These are phyloP conservation scores for Axea sp. DNA, from an alignment of 2,888 invertebrate genomes.

Conservation along the genomic window DNA sequence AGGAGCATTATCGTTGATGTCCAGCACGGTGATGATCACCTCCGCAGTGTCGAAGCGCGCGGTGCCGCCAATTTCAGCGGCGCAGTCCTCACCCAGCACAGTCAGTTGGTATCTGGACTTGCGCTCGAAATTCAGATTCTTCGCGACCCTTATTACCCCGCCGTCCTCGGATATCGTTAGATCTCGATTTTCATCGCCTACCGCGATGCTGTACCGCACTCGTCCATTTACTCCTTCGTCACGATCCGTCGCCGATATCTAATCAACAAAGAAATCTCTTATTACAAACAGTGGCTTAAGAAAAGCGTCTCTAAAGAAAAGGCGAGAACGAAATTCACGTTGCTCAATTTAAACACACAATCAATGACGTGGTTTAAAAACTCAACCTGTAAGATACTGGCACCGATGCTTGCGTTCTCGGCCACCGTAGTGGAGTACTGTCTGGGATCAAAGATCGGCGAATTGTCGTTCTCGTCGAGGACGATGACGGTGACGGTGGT, in stretches of 20 bases:
- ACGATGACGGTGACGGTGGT: slow-evolving; percentile 87
- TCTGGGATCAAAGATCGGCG: slow-evolving; percentile 92
- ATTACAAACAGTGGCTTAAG: no score
- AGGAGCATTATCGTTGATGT: slow-evolving; percentile 96
- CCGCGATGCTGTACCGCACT: slow-evolving; percentile 92
- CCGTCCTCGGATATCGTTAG: slow-evolving; percentile 95
- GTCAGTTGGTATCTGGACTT: slow-evolving; percentile 90
- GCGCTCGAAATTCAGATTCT: slow-evolving; percentile 95
- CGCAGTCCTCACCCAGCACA: slow-evolving; percentile 93
- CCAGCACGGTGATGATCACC: slow-evolving; percentile 90
- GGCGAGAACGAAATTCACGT: no score
- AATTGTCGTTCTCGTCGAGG: slow-evolving; percentile 94
- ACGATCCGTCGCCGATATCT: slow-evolving; percentile 92
- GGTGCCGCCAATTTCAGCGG: slow-evolving; percentile 83
- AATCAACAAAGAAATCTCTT: slow-evolving; percentile 1
- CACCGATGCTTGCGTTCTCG: slow-evolving; percentile 96
- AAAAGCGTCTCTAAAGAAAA: no score
- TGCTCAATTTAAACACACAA: no score
- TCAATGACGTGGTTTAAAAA: not conserved
- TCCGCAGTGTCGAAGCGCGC: slow-evolving; percentile 87
- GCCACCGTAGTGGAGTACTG: slow-evolving; percentile 94
- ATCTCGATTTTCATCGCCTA: slow-evolving; percentile 94
- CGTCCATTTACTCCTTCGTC: slow-evolving; percentile 95
- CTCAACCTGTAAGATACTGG: slow-evolving; percentile 88
- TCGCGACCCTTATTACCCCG: slow-evolving; percentile 93